Base-by-base conservation (phyloP, 2,888 invertebrate genomes). In the Calameuta filiformis region DNA sequence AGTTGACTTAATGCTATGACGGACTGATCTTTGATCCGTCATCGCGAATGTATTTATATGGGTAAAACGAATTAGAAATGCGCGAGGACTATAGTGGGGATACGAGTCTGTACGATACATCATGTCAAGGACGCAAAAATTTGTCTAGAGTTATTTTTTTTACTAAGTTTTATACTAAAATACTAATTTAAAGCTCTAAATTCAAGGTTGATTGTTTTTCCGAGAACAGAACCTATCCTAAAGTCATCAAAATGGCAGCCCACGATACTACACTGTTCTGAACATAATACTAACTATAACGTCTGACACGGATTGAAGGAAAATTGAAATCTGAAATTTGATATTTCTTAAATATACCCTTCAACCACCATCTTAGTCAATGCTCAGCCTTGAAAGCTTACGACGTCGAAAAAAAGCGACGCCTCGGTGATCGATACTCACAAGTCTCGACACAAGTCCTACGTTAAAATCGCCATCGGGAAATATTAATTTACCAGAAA, bases 21-120 rank as follows among this genome's bases (percentile, higher is more conserved):
- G 23, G 56, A 77, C 77, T 77, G 77, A 69, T 33, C 69, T 31
- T 75, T n/a, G 37, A 23, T 37, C 34, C 37, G 69, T 12, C 30
- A 15, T n/a, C 71, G 75, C 35, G 23, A 69, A 73, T 78, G 75
- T 78, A 56, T 78, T 78, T 40, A 78, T 78, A 73, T 75, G 76
- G 73, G 75, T 56, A 73, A 40, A 73, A 78, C 56, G 73, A 68
- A 78, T 78, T 73, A 75, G 73, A 76, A 75, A 75, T 77, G 75
- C 74, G 56, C 9, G 56, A 56, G 23, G 56, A 56, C 23, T 56
- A 56, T 56, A 56, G 56, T 56, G 56, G 56, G 56, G 56, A 40
- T 15, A 40, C 40, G 23, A 40, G 9, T 56, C 56, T 56, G 23
- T 9, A 56, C 6, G 6, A 40, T 56, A 56, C 56, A 23, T 1